These are phyloP conservation scores for Apistogramma diplotaenia DNA, from an alignment of 2,113 vertebrate species.

Conservation along the genomic window DNA sequence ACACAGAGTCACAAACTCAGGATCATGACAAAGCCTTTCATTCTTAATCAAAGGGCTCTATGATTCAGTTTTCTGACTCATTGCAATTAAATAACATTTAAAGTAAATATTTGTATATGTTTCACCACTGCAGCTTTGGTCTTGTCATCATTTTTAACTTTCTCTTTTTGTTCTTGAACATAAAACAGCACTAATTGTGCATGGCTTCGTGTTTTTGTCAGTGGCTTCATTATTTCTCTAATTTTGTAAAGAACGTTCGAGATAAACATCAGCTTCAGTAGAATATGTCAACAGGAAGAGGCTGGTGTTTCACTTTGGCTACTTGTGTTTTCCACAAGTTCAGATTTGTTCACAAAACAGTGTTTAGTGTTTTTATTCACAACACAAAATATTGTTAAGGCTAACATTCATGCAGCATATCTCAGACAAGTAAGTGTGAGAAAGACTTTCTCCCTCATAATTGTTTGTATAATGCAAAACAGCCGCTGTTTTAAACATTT, in stretches of 20 bases:
- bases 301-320: not conserved
- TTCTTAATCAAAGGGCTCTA: not conserved
- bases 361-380: slow-evolving; percentile 61
- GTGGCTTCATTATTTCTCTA: not conserved
- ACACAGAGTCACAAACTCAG: too few relatives aligned
- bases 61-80: not conserved
- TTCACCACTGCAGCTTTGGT: rapidly evolving
- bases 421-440: not conserved
- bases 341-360: slow-evolving; percentile 64
- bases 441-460: slow-evolving; percentile 32
- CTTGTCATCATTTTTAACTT: rapidly evolving
- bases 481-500: slow-evolving; percentile 33
- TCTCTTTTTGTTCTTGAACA: rapidly evolving
- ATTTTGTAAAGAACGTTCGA: rapidly evolving
- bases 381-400: slow-evolving; percentile 67
- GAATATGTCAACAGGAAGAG: not conserved
- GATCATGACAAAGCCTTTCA: too few relatives aligned
- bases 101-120: not conserved
- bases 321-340: slow-evolving; percentile 25
- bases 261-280: not conserved
- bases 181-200: rapidly evolving
- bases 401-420: slow-evolving; percentile 32
- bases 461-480: slow-evolving; percentile 57
- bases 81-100: not conserved
- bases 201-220: not conserved